phyloP scores from a whole-genome alignment of 2,888 invertebrate genomes.

The Hydropsyche betteni region DNA sequence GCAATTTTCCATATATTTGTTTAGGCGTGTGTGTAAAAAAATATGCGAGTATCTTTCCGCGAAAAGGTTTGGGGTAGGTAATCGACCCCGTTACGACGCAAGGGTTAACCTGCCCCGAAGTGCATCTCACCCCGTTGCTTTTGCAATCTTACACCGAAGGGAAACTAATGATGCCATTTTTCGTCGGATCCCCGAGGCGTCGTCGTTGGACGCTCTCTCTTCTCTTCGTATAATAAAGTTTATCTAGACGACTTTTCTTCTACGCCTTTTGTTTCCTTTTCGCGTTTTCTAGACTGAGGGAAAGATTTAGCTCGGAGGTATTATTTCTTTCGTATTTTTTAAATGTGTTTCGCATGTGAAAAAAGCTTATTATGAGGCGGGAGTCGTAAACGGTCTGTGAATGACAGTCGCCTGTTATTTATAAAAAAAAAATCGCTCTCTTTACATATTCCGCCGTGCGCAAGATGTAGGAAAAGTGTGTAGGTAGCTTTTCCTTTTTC shows the following conservation, averaged over 20 bases:
- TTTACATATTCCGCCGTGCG: not conserved
- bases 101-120: slow-evolving; percentile 10
- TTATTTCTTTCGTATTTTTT: no score
- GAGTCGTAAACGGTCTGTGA: slow-evolving; percentile 8
- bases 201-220: not conserved
- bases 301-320: no score
- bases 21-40: no score
- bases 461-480: not conserved
- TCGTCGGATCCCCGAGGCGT: slow-evolving; percentile 6
- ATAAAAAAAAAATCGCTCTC: not conserved
- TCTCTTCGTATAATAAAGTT: slow-evolving; percentile 2
- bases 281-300: not conserved
- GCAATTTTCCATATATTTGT: no score
- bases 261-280: not conserved
- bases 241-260: slow-evolving; percentile 20
- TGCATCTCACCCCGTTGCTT: slow-evolving; percentile 19
- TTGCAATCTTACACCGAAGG: slow-evolving; percentile 20
- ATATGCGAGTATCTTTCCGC: no score
- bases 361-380: slow-evolving; percentile 9
- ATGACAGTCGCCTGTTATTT: slow-evolving; percentile 22
- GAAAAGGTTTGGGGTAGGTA: no score
- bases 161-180: slow-evolving; percentile 34
- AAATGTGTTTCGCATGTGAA: no score
- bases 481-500: slow-evolving; percentile 29
- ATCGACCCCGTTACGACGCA: no score